These are phyloP conservation scores for Theodoxus fluviatilis DNA, from an alignment of 2,888 invertebrate species.

Conservation along the genomic window DNA sequence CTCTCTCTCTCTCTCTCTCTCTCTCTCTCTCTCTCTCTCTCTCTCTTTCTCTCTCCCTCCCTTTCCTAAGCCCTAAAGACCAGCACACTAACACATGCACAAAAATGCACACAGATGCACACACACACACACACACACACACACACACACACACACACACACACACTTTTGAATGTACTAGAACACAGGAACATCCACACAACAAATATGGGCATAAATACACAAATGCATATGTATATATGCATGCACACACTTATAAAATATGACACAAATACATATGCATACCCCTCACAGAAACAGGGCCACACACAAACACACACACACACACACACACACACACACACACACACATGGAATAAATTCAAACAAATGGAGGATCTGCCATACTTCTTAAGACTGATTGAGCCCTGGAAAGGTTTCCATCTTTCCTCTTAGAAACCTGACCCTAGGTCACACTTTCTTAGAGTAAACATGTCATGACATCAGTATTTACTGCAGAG, in stretches of 20 bases:
- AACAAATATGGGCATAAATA: not conserved
- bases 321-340: conserved; percentile 14
- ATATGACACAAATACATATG: not conserved
- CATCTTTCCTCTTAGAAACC: too few species aligned
- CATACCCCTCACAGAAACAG: not conserved
- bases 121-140: conserved; percentile 12
- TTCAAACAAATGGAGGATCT: too few species aligned
- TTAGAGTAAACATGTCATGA: too few species aligned
- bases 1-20: not conserved
- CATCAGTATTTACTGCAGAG: too few species aligned
- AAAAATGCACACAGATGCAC: not conserved
- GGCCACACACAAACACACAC: not conserved
- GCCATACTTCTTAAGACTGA: too few species aligned
- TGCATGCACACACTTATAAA: not conserved
- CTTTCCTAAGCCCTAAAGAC: not conserved
- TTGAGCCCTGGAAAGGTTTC: too few species aligned
- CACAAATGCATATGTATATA: not conserved
- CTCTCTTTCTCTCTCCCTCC: too few species aligned
- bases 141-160: conserved; percentile 18
- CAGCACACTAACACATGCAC: not conserved
- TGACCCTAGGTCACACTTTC: too few species aligned
- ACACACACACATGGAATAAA: conserved; percentile 12
- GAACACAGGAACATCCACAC: not conserved
- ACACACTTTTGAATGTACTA: not conserved
- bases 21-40: not conserved